phyloP scores from a whole-genome alignment of 2,888 invertebrate genomes.

The Acleris cristana region DNA sequence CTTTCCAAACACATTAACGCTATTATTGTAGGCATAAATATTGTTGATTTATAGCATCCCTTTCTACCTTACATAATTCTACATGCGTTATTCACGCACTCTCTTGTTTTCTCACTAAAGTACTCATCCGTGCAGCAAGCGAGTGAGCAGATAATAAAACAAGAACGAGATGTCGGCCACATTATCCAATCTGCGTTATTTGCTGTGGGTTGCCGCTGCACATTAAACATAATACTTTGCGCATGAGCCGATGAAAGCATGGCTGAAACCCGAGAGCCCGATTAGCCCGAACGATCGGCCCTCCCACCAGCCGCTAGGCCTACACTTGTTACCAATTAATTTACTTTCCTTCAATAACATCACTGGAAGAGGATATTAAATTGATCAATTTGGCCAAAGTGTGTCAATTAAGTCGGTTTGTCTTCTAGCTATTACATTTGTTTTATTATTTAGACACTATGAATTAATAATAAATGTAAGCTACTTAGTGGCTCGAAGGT shows the following conservation, averaged over 20 bases:
- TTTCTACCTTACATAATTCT: not conserved
- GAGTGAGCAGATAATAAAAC: constrained; percentile 24
- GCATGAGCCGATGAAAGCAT: constrained; percentile 57
- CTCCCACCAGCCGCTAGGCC: constrained; percentile 15
- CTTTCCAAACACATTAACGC: constrained; percentile 1
- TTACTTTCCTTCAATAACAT: constrained; percentile 17
- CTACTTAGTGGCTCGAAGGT: too few relatives aligned
- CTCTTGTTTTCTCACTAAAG: not conserved
- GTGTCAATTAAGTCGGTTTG: not conserved
- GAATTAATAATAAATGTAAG: too few relatives aligned
- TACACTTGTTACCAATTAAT: constrained; percentile 25
- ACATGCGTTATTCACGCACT: constrained; percentile 1
- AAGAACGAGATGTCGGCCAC: constrained; percentile 32
- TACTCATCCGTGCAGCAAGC: constrained; percentile 15
- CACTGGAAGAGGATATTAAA: constrained; percentile 9
- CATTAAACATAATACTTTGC: constrained; percentile 44
- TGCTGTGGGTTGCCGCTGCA: constrained; percentile 31
- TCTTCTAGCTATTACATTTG: too few relatives aligned
- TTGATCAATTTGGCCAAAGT: not conserved
- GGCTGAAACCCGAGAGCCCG: constrained; percentile 64
- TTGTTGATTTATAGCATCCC: constrained; percentile 16
- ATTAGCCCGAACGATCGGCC: constrained; percentile 62
- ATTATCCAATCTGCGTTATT: constrained; percentile 35
- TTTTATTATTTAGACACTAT: too few relatives aligned
- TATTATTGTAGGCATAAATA: constrained; percentile 20